Conservation (phyloP, 2,113 vertebrate species). For the Ibidorhyncha struthersii region DNA sequence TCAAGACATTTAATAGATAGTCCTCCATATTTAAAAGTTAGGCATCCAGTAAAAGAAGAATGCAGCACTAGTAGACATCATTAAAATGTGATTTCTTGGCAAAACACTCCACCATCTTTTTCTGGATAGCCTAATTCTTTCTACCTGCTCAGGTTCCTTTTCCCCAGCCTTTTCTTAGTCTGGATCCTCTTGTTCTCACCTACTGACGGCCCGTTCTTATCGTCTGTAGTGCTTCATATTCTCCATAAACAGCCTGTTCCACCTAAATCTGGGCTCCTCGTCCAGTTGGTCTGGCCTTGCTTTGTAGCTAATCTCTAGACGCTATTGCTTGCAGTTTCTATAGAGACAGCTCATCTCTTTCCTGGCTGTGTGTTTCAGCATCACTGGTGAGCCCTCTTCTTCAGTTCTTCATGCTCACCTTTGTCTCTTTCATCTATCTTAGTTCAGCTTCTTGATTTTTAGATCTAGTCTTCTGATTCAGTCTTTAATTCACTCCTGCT, state of each 20-base stretch:
- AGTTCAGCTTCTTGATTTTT: neutral
- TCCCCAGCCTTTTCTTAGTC: neutral
- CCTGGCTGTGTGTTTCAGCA: neutral
- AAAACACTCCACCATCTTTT: neutral
- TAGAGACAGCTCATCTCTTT: neutral
- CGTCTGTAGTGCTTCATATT: neutral
- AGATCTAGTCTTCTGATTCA: neutral
- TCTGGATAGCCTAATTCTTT: neutral
- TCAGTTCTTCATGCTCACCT: neutral
- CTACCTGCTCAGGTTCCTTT: neutral
- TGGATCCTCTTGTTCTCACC: neutral
- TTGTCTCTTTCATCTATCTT: neutral
- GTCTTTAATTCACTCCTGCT: neutral
- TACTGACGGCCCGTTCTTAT: neutral
- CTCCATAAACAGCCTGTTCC: neutral
- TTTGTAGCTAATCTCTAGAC: neutral
- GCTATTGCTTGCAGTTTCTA: neutral
- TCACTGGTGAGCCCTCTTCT: neutral
- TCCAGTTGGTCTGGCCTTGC: neutral
- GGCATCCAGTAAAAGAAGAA: neutral
- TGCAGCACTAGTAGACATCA: neutral
- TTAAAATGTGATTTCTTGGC: neutral
- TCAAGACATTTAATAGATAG: neutral
- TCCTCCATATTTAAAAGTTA: neutral
- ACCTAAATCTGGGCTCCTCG: neutral